A percentile compares a stretch with the other conserved stretches of the same genome.
Evolutionary conservation across 2,113 vertebrate genomes (phyloP).

Genomic region (Macquaria australasica): DNA sequence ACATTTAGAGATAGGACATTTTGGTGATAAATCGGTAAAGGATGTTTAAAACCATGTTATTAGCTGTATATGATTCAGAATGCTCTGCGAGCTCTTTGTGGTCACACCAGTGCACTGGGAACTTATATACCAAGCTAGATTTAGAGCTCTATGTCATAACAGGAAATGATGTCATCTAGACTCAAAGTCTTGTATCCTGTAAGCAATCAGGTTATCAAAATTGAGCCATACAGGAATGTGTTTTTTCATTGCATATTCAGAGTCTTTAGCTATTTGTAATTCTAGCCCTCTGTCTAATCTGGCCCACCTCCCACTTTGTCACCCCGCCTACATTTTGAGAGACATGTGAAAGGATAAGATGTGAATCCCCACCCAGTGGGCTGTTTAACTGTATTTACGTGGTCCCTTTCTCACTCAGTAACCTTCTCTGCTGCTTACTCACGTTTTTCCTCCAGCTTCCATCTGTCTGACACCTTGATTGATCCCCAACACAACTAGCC

Average conservation of each 20-base stretch:
- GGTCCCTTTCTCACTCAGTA: slow-evolving; percentile 18
- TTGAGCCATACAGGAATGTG: not conserved
- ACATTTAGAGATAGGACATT: slow-evolving; percentile 2
- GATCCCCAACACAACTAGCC: slow-evolving; percentile 16
- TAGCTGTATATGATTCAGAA: slow-evolving; percentile 48
- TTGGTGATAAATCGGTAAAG: not conserved
- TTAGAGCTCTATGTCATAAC: slow-evolving; percentile 73
- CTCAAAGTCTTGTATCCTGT: slow-evolving; percentile 39
- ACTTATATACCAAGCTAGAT: slow-evolving; percentile 50
- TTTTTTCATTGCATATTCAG: not conserved
- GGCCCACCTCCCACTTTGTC: not conserved
- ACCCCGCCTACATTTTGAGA: not conserved
- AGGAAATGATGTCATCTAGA: slow-evolving; percentile 74
- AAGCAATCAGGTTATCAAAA: slow-evolving; percentile 36
- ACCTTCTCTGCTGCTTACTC: slow-evolving; percentile 40
- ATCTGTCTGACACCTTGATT: slow-evolving; percentile 16
- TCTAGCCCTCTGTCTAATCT: not conserved
- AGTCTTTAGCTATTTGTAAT: not conserved
- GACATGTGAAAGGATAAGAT: not conserved
- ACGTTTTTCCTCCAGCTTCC: slow-evolving; percentile 5
- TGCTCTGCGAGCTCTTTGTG: slow-evolving; percentile 57
- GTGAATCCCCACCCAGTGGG: slow-evolving; percentile 6
- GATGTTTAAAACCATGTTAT: slow-evolving; percentile 4
- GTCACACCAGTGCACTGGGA: slow-evolving; percentile 42
- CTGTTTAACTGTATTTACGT: not conserved